A percentile compares a stretch with the other conserved stretches of the same genome.
Evolutionary conservation across 2,797 vertebrate species (phyloP).

Genomic region (Sarcoramphus papa): DNA sequence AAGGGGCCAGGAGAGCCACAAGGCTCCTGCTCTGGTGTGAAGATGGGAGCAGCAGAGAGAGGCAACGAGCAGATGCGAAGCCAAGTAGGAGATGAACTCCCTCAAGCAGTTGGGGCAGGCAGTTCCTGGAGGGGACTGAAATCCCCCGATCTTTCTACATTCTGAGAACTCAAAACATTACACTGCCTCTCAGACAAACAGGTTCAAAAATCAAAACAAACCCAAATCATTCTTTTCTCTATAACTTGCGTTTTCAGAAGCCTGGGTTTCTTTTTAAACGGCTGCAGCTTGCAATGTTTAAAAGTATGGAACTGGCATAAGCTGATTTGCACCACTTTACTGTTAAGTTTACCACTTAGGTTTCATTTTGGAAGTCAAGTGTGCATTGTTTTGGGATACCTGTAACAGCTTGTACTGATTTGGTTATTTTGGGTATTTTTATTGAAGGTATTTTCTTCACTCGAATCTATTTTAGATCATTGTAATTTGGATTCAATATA

Average conservation of each 20-base stretch:
- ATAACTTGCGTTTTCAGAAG: not conserved
- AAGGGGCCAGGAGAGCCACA: not conserved
- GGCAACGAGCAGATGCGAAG: not conserved
- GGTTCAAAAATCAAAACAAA: not conserved
- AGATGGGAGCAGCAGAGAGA: not conserved
- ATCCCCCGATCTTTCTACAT: not conserved
- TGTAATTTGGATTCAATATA: not conserved
- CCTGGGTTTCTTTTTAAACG: not conserved
- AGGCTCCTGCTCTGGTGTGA: not conserved
- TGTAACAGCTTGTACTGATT: not conserved
- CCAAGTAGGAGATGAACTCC: not conserved
- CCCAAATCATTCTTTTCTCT: not conserved
- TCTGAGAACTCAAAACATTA: not conserved
- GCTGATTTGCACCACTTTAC: not conserved
- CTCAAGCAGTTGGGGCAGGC: not conserved
- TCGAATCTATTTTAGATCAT: not conserved
- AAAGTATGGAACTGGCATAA: not conserved
- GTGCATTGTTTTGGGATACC: not conserved
- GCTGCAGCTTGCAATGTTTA: not conserved
- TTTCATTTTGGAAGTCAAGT: not conserved
- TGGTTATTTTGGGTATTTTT: not conserved
- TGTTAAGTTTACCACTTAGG: not conserved
- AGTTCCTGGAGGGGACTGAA: not conserved
- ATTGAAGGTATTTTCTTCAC: not conserved
- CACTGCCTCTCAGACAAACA: not conserved